Conservation (phyloP, 37 sponge, comb jelly and placozoan species). For the Tethya wilhelma region DNA sequence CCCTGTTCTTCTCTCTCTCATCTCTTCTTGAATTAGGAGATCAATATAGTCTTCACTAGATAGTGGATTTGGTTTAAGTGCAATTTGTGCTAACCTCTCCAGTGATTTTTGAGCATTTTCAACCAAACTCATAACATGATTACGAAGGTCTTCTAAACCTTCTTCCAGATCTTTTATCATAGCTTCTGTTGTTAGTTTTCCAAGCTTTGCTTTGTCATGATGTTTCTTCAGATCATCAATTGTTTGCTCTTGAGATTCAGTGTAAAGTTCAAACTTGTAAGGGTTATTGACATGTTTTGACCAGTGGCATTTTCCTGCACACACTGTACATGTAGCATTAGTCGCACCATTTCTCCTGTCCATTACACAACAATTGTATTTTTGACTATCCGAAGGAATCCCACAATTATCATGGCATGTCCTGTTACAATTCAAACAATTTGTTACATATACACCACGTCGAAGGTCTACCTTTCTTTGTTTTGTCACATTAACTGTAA, state of each 20-base stretch:
- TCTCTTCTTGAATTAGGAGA: conserved; percentile 55
- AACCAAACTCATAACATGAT: conserved; percentile 1
- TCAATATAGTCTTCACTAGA: conserved; percentile 59
- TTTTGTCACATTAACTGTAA: conserved; percentile 10
- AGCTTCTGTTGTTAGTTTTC: not conserved
- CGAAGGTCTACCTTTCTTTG: conserved; percentile 7
- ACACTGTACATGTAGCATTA: conserved; percentile 33
- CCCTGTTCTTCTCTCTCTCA: conserved; percentile 30
- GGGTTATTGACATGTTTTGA: conserved; percentile 22
- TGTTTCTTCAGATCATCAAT: conserved; percentile 24
- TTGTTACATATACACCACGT: conserved; percentile 19
- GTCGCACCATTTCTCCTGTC: not conserved
- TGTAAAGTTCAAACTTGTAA: conserved; percentile 15
- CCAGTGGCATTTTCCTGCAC: conserved; percentile 44
- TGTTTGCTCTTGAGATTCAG: conserved; percentile 5
- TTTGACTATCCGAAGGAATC: conserved; percentile 18
- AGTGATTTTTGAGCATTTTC: conserved; percentile 14
- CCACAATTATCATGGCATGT: conserved; percentile 37
- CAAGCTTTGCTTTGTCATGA: conserved; percentile 9
- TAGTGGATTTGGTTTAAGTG: conserved; percentile 53
- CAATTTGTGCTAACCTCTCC: conserved; percentile 43
- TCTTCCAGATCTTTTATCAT: conserved; percentile 10
- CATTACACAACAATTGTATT: conserved; percentile 32
- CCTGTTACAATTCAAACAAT: conserved; percentile 37
- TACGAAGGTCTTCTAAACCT: not conserved